A percentile compares a stretch with the other conserved stretches of the same genome.
phyloP scores from a whole-genome alignment of 2,888 invertebrate species.

The Tiphia femorata region DNA sequence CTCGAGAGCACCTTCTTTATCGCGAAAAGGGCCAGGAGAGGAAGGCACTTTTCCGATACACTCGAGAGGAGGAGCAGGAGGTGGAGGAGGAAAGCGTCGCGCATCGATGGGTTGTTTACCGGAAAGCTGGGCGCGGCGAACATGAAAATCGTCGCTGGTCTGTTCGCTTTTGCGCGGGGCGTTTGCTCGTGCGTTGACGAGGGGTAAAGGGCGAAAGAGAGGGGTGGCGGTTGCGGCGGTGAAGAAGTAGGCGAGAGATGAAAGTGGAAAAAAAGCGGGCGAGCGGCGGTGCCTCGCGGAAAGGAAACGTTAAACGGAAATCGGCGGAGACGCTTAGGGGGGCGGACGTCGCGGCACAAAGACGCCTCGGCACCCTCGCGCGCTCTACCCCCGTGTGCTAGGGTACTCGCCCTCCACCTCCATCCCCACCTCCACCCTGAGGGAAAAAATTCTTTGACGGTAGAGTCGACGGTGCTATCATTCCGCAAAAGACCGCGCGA shows the following conservation, averaged over 20 bases:
- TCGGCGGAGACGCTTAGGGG: constrained; percentile 50
- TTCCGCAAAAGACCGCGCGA: constrained; percentile 41
- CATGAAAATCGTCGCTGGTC: constrained; percentile 16
- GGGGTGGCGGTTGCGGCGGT: not conserved
- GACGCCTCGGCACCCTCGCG: constrained; percentile 24
- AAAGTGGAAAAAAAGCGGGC: constrained; percentile 30
- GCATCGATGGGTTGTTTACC: no score
- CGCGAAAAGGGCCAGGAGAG: no score
- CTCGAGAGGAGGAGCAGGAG: no score
- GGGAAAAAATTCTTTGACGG: constrained; percentile 56
- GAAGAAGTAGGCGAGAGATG: not conserved
- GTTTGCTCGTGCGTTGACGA: constrained; percentile 7
- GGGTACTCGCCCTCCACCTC: constrained; percentile 17
- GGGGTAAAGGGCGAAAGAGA: constrained; percentile 13
- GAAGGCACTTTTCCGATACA: no score
- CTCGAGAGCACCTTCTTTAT: no score
- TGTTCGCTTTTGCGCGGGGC: constrained; percentile 51
- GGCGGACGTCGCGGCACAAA: constrained; percentile 37
- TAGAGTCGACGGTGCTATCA: constrained; percentile 37
- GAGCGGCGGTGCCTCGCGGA: constrained; percentile 23
- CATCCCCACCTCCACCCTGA: constrained; percentile 25
- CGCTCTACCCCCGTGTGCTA: not conserved
- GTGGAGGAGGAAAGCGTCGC: no score
- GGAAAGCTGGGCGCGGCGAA: constrained; percentile 43
- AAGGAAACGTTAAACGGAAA: constrained; percentile 60